Percentiles rank a stretch among this genome's conserved stretches.
These are phyloP conservation scores for Tragulus kanchil DNA, from an alignment of 2,113 vertebrate genomes.

Conservation along the genomic window DNA sequence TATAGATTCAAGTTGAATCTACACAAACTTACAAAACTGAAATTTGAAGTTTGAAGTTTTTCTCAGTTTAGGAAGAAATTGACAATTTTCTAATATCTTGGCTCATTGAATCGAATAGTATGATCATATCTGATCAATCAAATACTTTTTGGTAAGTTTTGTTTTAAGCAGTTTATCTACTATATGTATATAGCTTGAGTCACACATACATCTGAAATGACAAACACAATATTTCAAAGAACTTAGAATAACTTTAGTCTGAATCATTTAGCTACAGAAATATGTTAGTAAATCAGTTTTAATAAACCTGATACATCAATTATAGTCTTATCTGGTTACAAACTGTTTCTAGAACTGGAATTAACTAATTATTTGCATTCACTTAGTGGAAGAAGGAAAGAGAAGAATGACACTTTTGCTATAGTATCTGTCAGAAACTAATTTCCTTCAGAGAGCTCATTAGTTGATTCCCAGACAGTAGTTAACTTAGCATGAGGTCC, in stretches of 20 bases:
- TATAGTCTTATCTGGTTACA: neutral
- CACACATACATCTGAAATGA: neutral
- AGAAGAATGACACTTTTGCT: neutral
- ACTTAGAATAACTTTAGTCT: neutral
- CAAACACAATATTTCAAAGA: neutral
- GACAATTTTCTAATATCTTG: neutral
- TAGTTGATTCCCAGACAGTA: neutral
- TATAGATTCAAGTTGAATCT: neutral
- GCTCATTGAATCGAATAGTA: neutral
- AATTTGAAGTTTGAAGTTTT: neutral
- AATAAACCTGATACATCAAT: neutral
- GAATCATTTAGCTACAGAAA: neutral
- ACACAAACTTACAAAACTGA: neutral
- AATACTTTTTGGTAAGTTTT: neutral
- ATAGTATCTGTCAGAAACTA: neutral
- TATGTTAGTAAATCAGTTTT: neutral
- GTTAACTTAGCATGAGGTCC: neutral
- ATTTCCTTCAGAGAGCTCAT: neutral
- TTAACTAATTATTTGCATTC: conserved; percentile 5
- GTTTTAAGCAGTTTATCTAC: neutral
- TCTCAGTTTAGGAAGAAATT: neutral
- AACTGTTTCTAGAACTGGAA: neutral
- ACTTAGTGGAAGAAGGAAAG: neutral
- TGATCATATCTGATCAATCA: neutral
- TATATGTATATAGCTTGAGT: neutral